Evolutionary conservation across 2,888 invertebrate species (phyloP), one percentile per base, ranked within the genome.

Genomic region (Operophtera brumata): DNA sequence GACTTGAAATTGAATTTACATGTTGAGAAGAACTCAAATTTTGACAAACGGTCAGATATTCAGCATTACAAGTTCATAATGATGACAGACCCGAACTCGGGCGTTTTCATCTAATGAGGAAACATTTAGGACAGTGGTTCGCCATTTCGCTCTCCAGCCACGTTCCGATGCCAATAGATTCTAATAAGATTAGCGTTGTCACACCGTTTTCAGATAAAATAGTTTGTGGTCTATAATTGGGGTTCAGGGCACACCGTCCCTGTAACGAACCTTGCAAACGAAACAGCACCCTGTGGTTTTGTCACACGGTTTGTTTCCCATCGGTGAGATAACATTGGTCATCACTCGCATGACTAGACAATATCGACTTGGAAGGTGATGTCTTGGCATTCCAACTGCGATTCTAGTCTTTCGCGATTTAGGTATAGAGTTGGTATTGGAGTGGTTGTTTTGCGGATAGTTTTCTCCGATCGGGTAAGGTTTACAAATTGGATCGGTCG

Each of bases 161-260:
- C 73, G 75, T 79, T 82, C 81, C 85, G 84, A 85, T 87, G 81
- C 84, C 89, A 82, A 89, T 90, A 88, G 85, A 89, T 89, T 82
- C 82, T 86, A 88, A 90, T 82, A 81, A 87, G 89, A 90, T 89
- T 89, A 90, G 76, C 73, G 83, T 79, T 85, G 90, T 89, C 89
- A 82, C 86, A 84, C 82, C 84, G 86, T 86, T 76, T 86, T 86
- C 84, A 86, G 87, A 87, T 87, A 87, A 88, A 89, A 88, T 87
- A 88, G 87, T 88, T 88, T 87, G 87, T 86, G 88, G 88, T 77
- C 87, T 86, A 88, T 89, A 89, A 88, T 87, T 88, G 88, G 81
- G 84, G 84, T 81, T 77, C 81, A 77, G 75, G 73, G 71, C 77
- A 73, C 70, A 61, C 70, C 70, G 64, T 65, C 73, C 68, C 64